Base-by-base conservation (phyloP, 2,797 vertebrate species). In the Pseudopleuronectes americanus region DNA sequence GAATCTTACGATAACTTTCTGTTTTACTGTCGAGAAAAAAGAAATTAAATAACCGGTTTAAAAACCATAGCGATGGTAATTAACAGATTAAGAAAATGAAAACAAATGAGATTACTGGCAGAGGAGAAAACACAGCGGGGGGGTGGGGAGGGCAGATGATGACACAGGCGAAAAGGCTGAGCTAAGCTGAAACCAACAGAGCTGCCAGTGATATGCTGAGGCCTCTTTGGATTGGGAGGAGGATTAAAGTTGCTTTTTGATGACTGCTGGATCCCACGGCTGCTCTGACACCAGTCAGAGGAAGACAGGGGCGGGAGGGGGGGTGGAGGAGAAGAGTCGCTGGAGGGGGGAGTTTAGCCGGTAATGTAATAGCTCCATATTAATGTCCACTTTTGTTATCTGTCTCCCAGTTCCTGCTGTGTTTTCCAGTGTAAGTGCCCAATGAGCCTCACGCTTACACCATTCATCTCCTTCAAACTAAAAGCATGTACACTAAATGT, bases 231-330 rank as follows among this genome's bases (percentile, higher is more conserved):
- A 72, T 26, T 26, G 64, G 59, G 75, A 75, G 64, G 61, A 77
- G 83, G 81, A 83, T 84, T 84, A 81, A 74, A 80, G 74, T 76
- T 66, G 73, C 68, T 82, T 57, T 76, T 60, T 74, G 77, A 80
- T 19, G 68, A 33, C 38, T 45, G 71, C 69, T 47, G 57, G 79
- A 71, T 76, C 68, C 64, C 76, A 60, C 24, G 55, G 64, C 63
- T 74, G 71, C 62, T 72, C 66, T 79, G 79, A 77, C 77, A 79
- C n/a, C n/a, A n/a, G n/a, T n/a, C 76, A 57, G 33, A 33, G 55
- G 65, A 28, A 60, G 43, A 56, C 6, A 28, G 26, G 3, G 28
- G 16, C 13, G 16, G 43, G 43, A 17, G 17, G 43, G 16, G 6
- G 16, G 17, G 1, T 0, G 13, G 14, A 13, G 12, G 3, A 4